Percentiles rank a stretch among this genome's conserved stretches.
Conservation (phyloP, 2,113 vertebrate genomes). For the Mastomys coucha region DNA sequence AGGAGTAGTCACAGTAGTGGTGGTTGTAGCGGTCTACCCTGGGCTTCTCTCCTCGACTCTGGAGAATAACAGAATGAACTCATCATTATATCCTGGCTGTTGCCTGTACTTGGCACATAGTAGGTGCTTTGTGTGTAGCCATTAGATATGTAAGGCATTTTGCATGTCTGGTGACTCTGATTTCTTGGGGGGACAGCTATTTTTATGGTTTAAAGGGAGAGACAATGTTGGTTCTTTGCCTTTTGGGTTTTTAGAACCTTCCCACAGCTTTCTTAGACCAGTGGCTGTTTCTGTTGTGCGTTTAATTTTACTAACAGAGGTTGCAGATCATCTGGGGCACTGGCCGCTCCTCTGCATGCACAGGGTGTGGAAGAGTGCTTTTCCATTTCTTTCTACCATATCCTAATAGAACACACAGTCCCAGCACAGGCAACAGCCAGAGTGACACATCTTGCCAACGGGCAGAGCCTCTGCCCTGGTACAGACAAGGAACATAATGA, state of each 20-base stretch:
- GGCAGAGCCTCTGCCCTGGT: conserved; percentile 62
- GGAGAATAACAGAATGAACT: background rate
- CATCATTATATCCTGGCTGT: background rate
- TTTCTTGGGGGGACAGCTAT: background rate
- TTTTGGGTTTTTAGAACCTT: conserved; percentile 68
- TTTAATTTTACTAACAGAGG: conserved; percentile 60
- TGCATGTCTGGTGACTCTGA: background rate
- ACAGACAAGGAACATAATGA: background rate
- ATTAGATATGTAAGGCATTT: background rate
- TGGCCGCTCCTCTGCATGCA: conserved; percentile 16
- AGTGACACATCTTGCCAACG: conserved; percentile 76
- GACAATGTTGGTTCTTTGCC: background rate
- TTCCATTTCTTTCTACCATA: conserved; percentile 73
- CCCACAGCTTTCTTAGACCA: conserved; percentile 56
- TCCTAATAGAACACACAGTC: conserved; percentile 73
- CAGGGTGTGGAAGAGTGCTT: conserved; percentile 48
- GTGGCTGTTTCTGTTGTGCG: conserved; percentile 17
- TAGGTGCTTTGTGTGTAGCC: background rate
- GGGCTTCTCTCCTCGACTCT: background rate
- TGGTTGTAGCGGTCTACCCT: background rate
- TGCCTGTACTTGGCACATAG: background rate
- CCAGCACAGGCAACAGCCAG: conserved; percentile 75
- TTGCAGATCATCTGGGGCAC: conserved; percentile 72
- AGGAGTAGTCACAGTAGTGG: too few relatives aligned
- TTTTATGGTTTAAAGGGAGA: conserved; percentile 65